These are phyloP conservation scores for Psephotus haematonotus DNA, from an alignment of 2,113 vertebrate species.

Conservation along the genomic window DNA sequence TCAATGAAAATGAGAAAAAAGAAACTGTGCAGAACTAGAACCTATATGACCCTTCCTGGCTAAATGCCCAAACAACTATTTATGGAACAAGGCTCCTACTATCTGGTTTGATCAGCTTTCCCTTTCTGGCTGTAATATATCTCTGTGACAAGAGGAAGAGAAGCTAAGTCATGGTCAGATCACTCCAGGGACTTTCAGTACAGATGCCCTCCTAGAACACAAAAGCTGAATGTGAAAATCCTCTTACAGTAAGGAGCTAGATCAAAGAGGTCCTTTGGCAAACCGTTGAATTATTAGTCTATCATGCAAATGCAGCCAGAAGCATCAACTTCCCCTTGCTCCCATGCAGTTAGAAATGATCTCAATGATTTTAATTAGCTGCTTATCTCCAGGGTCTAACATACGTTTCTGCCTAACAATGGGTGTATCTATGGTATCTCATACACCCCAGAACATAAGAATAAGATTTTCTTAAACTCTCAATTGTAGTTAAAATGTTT, in stretches of 20 bases:
- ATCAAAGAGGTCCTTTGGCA: constrained; percentile 29
- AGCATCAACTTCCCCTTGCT: background rate
- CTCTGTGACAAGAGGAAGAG: background rate
- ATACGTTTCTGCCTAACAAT: background rate
- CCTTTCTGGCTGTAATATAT: background rate
- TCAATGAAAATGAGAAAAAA: constrained; percentile 1
- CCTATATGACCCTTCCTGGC: background rate
- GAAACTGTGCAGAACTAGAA: background rate
- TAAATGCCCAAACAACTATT: background rate
- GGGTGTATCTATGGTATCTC: background rate
- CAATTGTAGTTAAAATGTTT: background rate
- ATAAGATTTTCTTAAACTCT: background rate
- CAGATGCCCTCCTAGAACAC: background rate
- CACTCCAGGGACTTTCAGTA: background rate
- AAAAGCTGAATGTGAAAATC: constrained; percentile 28
- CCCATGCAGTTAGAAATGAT: background rate
- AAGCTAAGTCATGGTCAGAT: constrained; percentile 15
- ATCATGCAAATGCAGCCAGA: background rate
- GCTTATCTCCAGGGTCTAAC: background rate
- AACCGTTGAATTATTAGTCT: background rate
- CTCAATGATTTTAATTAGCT: background rate
- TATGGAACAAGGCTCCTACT: background rate
- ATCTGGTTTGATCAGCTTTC: background rate
- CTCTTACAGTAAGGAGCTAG: background rate
- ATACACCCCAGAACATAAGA: background rate